Percentiles rank a stretch among this genome's conserved stretches.
Evolutionary conservation across 1,140 invertebrate species (phyloP).

Genomic region (Spodoptera litura): DNA sequence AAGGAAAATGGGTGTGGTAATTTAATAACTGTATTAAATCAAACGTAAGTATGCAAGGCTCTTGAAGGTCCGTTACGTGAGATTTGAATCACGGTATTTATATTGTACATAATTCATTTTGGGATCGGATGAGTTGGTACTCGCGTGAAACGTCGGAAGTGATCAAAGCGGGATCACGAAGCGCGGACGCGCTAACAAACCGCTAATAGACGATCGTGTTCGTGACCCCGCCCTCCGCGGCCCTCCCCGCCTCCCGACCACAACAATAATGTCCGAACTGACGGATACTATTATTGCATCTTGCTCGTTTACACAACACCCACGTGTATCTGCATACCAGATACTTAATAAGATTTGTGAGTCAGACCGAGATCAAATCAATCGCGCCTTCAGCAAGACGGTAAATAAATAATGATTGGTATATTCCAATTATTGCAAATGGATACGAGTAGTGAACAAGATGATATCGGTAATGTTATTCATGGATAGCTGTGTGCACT

Average conservation of each 20-base stretch:
- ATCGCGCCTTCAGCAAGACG: slow-evolving; percentile 15
- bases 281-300: slow-evolving; percentile 44
- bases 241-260: slow-evolving; percentile 57
- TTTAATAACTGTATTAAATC: slow-evolving; percentile 14
- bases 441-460: slow-evolving; percentile 26
- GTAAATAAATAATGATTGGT: slow-evolving; percentile 37
- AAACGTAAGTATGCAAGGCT: slow-evolving; percentile 8
- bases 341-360: slow-evolving; percentile 35
- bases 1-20: no score
- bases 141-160: slow-evolving; percentile 67
- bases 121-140: slow-evolving; percentile 42
- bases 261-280: slow-evolving; percentile 61
- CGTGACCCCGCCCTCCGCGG: slow-evolving; percentile 61
- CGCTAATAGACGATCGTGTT: slow-evolving; percentile 73
- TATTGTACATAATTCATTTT: slow-evolving; percentile 42
- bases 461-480: slow-evolving; percentile 40
- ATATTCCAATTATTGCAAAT: slow-evolving; percentile 36
- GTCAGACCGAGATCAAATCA: slow-evolving; percentile 33
- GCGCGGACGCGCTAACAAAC: slow-evolving; percentile 72
- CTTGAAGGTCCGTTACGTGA: slow-evolving; percentile 6
- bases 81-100: slow-evolving; percentile 35
- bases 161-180: slow-evolving; percentile 72
- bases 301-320: slow-evolving; percentile 41
- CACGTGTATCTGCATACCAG: slow-evolving; percentile 28
- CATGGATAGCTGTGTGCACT: background rate